These are phyloP conservation scores for Frankliniella fusca DNA, from an alignment of 2,888 invertebrate genomes.

Conservation along the genomic window DNA sequence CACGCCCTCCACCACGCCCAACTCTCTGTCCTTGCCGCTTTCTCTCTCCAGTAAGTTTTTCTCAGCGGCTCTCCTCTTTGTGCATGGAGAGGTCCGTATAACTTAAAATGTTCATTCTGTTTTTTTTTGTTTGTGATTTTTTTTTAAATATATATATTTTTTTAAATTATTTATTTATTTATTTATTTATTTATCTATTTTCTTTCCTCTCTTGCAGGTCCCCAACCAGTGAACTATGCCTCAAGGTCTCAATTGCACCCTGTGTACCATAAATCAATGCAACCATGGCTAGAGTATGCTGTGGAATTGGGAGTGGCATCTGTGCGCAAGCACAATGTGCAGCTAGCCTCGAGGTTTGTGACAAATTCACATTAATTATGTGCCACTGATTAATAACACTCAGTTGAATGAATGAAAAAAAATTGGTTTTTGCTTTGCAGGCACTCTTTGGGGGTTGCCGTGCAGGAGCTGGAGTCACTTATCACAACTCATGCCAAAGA, in stretches of 20 bases:
- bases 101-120: no score
- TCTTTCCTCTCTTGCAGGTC: not conserved
- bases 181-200: no score
- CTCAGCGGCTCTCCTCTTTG: not conserved
- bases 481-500: constrained; percentile 50
- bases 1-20: not conserved
- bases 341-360: not conserved
- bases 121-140: no score
- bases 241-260: constrained; percentile 44
- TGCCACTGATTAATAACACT: no score
- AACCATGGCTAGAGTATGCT: constrained; percentile 49
- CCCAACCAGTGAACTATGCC: not conserved
- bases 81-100: not conserved
- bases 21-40: not conserved
- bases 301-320: constrained; percentile 45
- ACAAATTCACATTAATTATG: not conserved
- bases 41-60: not conserved
- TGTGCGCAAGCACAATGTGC: constrained; percentile 42
- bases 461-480: constrained; percentile 53
- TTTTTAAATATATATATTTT: no score
- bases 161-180: no score
- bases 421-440: constrained; percentile 45
- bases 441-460: constrained; percentile 49
- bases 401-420: no score
- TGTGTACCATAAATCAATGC: constrained; percentile 45